A percentile compares a stretch with the other conserved stretches of the same genome.
Conservation (phyloP, 37 sponge, comb jelly and placozoan genomes). For the Halisarca cf. caerulea region DNA sequence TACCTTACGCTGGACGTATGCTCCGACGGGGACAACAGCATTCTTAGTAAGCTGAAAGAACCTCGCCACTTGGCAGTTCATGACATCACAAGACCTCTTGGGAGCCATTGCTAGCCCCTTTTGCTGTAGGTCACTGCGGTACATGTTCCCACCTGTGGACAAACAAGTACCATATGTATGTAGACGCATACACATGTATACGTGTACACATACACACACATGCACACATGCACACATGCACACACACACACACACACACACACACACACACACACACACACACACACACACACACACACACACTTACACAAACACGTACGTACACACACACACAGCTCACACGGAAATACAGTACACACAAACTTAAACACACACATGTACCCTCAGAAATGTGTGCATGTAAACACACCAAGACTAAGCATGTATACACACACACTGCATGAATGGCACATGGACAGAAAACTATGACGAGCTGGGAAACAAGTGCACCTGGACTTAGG, state of each 20-base stretch:
- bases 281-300: slow-evolving; percentile 40
- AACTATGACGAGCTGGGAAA: no score
- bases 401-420: no score
- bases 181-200: not conserved
- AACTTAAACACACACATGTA: not conserved
- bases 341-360: not conserved
- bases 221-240: not conserved
- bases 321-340: slow-evolving; percentile 28
- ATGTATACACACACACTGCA: no score
- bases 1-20: slow-evolving; percentile 81
- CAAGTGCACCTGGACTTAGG: slow-evolving; percentile 35
- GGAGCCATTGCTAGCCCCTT: slow-evolving; percentile 80
- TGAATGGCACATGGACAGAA: no score
- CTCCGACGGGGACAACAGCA: slow-evolving; percentile 74
- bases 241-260: slow-evolving; percentile 41
- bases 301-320: slow-evolving; percentile 26
- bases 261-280: slow-evolving; percentile 39
- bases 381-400: no score
- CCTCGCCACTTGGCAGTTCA: slow-evolving; percentile 78
- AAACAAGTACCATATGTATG: not conserved
- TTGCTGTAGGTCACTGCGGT: slow-evolving; percentile 35
- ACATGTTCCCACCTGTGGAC: slow-evolving; percentile 50
- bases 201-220: no score
- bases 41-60: slow-evolving; percentile 77
- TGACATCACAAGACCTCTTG: slow-evolving; percentile 77